phyloP scores from a whole-genome alignment of 2,113 vertebrate species.

The Hydrolagus affinis region DNA sequence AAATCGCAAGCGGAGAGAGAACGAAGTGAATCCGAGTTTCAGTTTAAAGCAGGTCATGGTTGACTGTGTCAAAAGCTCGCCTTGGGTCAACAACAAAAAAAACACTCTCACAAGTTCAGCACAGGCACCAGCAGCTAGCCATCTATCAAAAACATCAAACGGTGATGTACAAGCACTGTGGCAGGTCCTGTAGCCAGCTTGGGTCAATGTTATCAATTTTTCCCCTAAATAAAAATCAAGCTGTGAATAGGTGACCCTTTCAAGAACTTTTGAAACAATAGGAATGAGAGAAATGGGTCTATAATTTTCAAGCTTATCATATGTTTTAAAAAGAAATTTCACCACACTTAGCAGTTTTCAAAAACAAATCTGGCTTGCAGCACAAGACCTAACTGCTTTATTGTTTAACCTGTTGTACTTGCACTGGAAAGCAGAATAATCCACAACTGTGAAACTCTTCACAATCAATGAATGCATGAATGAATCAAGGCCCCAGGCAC shows the following conservation, averaged over 20 bases:
- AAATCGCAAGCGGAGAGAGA: neutral
- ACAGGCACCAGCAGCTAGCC: neutral
- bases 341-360: neutral
- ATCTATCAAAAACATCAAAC: slow-evolving; percentile 25
- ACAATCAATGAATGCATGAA: neutral
- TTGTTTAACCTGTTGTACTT: neutral
- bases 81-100: slow-evolving; percentile 18
- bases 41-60: slow-evolving; percentile 1
- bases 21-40: slow-evolving; percentile 15
- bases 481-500: neutral
- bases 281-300: neutral
- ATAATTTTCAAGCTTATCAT: neutral
- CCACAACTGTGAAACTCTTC: neutral
- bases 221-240: neutral
- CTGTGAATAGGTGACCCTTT: neutral
- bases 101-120: slow-evolving; percentile 21
- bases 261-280: neutral
- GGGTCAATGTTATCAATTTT: slow-evolving; percentile 19
- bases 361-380: neutral
- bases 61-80: slow-evolving; percentile 13
- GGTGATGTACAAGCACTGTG: neutral
- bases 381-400: neutral
- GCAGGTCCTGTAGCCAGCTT: neutral
- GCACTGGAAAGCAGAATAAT: neutral
- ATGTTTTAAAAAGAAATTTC: neutral